Evolutionary conservation across 2,888 invertebrate genomes (phyloP), one percentile per base, ranked within the genome.

Genomic region (Ligdia adustata): DNA sequence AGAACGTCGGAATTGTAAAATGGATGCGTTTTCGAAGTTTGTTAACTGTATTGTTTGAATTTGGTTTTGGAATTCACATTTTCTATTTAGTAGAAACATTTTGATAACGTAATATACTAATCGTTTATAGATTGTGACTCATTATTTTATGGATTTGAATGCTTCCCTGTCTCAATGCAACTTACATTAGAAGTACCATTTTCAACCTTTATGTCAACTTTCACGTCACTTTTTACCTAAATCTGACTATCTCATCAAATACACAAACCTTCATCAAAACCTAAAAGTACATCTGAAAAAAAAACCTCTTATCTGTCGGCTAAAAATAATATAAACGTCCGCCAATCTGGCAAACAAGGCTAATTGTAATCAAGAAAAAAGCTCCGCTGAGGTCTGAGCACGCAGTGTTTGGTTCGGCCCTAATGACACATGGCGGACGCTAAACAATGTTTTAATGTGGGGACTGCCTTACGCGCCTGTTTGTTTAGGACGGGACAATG

Each of bases 401-500:
- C 45, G 35, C 40, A 47, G 73, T 82, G 84, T 82, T 84, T 83
- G 72, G 62, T 75, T 76, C 72, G 68, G 58, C 35, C 58, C 68
- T 83, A 86, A 86, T 82, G 86, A 83, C 81, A 75, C 79, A 77
- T 77, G 82, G 78, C 75, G 78, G 78, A 75, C 72, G 69, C 78
- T 78, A 80, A 85, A 88, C 88, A 86, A 87, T 82, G 84, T 82
- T 85, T 83, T 85, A 85, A 88, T 85, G 88, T 65, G 69, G 55
- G 64, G 79, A 78, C 82, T 75, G 82, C 82, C 79, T 85, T 82
- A 81, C 85, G 72, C 80, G 78, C 80, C 79, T 78, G 82, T 89
- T 89, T 89, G 87, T 85, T 89, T 87, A 88, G 89, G 89, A 83
- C 85, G 79, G 79, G 80, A 84, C 22, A 88, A 87, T 79, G 86